Percentiles rank a stretch among this genome's conserved stretches.
Evolutionary conservation across 2,797 vertebrate genomes (phyloP).

Genomic region (Gymnothorax javanicus): DNA sequence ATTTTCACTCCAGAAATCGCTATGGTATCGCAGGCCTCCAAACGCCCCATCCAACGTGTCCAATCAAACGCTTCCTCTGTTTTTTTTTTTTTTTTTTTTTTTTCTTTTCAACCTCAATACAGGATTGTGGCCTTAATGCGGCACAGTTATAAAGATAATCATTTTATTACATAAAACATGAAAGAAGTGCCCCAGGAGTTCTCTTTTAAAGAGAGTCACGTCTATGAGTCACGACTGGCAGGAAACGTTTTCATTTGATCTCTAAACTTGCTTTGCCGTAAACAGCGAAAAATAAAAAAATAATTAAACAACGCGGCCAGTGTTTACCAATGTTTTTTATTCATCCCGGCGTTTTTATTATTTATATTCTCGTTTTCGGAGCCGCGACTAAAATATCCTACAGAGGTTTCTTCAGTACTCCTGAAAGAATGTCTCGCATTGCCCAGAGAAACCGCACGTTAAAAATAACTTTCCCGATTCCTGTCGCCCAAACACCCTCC

Average conservation of each 20-base stretch:
- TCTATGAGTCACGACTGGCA: background rate
- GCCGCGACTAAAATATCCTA: slow-evolving; percentile 3
- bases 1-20: background rate
- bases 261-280: background rate
- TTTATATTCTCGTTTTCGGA: background rate
- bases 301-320: background rate
- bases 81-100: background rate
- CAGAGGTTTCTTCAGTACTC: slow-evolving; percentile 29
- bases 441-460: slow-evolving; percentile 59
- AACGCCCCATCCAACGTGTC: background rate
- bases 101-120: background rate
- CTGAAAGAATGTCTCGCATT: slow-evolving; percentile 62
- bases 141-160: background rate
- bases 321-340: slow-evolving; percentile 12
- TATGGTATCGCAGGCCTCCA: background rate
- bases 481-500: slow-evolving; percentile 49
- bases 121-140: background rate
- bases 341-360: background rate
- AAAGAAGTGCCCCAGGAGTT: background rate
- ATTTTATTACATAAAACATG: background rate
- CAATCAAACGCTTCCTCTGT: background rate
- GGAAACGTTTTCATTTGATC: background rate
- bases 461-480: slow-evolving; percentile 67
- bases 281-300: background rate
- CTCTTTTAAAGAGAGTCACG: background rate